These are phyloP conservation scores for Capreolus pygargus DNA, from an alignment of 2,113 vertebrate genomes.

Conservation along the genomic window DNA sequence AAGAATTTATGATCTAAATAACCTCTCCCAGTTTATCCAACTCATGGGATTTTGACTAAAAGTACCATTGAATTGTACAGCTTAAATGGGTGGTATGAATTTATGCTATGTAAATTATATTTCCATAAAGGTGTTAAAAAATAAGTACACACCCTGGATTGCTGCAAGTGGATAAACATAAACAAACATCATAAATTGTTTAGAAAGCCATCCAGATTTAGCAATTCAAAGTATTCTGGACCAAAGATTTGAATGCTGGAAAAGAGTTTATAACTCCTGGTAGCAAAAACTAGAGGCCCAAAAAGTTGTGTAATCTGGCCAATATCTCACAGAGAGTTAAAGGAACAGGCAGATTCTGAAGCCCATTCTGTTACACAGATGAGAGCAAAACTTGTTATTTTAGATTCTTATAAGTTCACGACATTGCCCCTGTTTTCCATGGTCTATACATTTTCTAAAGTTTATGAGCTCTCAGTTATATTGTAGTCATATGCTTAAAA, in stretches of 20 bases:
- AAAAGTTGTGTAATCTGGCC: not conserved
- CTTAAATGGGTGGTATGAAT: not conserved
- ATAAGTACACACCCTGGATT: not conserved
- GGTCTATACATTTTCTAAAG: not conserved
- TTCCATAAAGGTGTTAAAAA: not conserved
- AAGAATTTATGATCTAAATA: not conserved
- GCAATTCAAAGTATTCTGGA: not conserved
- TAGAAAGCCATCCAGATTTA: not conserved
- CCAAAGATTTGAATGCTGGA: not conserved
- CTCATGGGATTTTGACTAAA: constrained; percentile 1
- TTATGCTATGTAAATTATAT: not conserved
- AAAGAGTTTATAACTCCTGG: not conserved
- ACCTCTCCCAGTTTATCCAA: not conserved
- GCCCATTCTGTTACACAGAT: not conserved
- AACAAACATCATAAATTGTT: not conserved
- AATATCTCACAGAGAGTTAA: not conserved
- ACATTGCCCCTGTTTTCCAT: not conserved
- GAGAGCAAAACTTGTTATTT: not conserved
- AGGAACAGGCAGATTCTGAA: not conserved
- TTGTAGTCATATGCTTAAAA: not conserved
- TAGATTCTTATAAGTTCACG: not conserved
- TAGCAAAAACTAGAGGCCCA: not conserved
- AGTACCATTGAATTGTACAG: not conserved
- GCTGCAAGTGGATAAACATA: not conserved
- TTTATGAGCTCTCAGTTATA: not conserved